Evolutionary conservation across 1,140 invertebrate species (phyloP).

Genomic region (Diabrotica undecimpunctata): DNA sequence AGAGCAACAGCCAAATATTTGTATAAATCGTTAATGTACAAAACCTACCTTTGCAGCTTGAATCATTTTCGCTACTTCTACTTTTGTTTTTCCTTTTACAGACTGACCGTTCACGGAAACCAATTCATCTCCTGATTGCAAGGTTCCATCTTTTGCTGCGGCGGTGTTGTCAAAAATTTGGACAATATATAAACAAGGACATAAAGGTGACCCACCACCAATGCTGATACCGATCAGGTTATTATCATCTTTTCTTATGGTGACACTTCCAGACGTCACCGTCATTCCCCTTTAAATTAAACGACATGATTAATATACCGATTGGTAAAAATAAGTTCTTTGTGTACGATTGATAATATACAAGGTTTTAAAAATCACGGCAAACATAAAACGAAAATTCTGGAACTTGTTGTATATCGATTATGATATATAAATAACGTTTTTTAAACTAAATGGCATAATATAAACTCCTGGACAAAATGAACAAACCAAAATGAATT

Average conservation of each 20-base stretch:
- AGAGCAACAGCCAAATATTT: no score
- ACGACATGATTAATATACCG: background rate
- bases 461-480: no score
- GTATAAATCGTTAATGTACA: no score
- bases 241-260: constrained; percentile 87
- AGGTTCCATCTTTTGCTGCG: constrained; percentile 81
- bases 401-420: no score
- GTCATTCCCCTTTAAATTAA: constrained; percentile 84
- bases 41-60: constrained; percentile 74
- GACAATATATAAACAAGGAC: constrained; percentile 96
- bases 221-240: constrained; percentile 98
- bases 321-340: background rate
- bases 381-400: no score
- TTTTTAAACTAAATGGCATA: no score
- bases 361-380: no score
- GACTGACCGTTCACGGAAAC: constrained; percentile 87
- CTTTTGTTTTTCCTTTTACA: constrained; percentile 96
- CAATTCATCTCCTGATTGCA: constrained; percentile 95
- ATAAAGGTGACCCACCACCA: constrained; percentile 91
- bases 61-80: constrained; percentile 98
- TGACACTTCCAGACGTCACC: constrained; percentile 89
- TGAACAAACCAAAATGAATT: no score
- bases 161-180: constrained; percentile 98
- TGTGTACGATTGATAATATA: background rate
- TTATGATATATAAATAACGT: no score